Base-by-base conservation (phyloP, 2,113 vertebrate species). In the Ramphastos sulfuratus region DNA sequence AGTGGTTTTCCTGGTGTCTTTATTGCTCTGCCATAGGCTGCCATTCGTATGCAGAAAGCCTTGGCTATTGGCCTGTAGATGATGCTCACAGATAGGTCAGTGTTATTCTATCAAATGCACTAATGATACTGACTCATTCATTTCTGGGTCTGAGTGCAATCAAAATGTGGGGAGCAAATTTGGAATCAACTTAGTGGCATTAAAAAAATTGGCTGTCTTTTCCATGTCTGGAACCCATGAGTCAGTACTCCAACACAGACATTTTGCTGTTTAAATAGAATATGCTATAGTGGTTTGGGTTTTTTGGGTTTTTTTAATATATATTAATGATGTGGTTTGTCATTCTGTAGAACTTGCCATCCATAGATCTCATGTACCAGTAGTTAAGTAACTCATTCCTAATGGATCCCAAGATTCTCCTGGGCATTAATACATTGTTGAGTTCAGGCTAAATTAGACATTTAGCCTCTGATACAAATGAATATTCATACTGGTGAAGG, bases 221-320 rank as follows among this genome's bases (percentile, higher is more conserved):
- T 95, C 73, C 80, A 76, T 31, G 70, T 90, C 91, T 96, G 93
- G 80, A 94, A 75, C n/a, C 73, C 87, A 39, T 94, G 91, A 94
- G 87, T 95, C 91, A 94, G 61, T 93, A 85, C 73, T 94, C 79
- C 56, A 89, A 89, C 85, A 92, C 42, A 58, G 70, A 73, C n/a
- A 39, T 94, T 91, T 95, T 89, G 33, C 87, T 81, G 69, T 88
- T 94, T 75, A 88, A 86, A 60, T 92, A 79, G 74, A 77, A 91
- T 54, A 59, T 59, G 83, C 35, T 75, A 6, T 28, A n/a, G 30
- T 42, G 14, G 42, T 42, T 42, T 19, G 67, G 5, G 18, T 48
- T 74, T 81, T 92, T 54, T 80, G 42, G 10, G 10, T 42, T 15
- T 44, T 44, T 44, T 44, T 44, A 44, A 44, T 44, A 39, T 92